Evolutionary conservation across 2,888 invertebrate genomes (phyloP).

Genomic region (Andrena dorsata): DNA sequence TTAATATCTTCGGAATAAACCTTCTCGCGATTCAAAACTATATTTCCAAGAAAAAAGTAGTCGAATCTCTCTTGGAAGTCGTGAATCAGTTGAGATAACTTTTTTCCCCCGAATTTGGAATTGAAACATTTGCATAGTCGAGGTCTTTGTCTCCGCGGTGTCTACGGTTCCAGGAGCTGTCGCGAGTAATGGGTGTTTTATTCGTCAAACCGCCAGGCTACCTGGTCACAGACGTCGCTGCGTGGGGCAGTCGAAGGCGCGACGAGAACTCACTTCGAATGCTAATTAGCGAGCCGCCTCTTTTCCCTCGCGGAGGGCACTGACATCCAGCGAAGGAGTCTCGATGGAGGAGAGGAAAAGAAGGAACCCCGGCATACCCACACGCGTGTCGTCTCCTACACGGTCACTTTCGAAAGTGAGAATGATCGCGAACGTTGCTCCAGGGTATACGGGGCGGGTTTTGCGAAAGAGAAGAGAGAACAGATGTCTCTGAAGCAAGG

Average conservation of each 20-base stretch:
- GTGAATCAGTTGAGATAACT: not conserved
- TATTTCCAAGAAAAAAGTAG: no score
- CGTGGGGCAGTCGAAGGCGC: conserved; percentile 66
- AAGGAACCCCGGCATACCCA: conserved; percentile 12
- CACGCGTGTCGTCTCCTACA: conserved; percentile 23
- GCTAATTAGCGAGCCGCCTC: conserved; percentile 74
- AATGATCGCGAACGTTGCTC: conserved; percentile 60
- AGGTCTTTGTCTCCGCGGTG: not conserved
- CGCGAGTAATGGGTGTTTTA: conserved; percentile 29
- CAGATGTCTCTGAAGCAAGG: not conserved
- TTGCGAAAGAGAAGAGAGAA: conserved; percentile 40
- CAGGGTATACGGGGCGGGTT: conserved; percentile 34
- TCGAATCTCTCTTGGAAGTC: no score
- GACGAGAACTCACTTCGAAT: conserved; percentile 75
- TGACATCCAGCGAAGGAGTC: conserved; percentile 62
- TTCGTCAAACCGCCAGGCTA: conserved; percentile 4
- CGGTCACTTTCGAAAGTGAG: conserved; percentile 72
- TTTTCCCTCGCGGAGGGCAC: conserved; percentile 67
- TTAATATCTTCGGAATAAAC: no score
- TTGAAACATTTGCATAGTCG: not conserved
- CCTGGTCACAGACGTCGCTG: conserved; percentile 24
- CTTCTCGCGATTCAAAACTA: no score
- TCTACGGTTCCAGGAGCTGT: not conserved
- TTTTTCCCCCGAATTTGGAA: not conserved
- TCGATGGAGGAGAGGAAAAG: conserved; percentile 14